Evolutionary conservation across 2,797 vertebrate species (phyloP).

Genomic region (Harpagifer antarcticus): DNA sequence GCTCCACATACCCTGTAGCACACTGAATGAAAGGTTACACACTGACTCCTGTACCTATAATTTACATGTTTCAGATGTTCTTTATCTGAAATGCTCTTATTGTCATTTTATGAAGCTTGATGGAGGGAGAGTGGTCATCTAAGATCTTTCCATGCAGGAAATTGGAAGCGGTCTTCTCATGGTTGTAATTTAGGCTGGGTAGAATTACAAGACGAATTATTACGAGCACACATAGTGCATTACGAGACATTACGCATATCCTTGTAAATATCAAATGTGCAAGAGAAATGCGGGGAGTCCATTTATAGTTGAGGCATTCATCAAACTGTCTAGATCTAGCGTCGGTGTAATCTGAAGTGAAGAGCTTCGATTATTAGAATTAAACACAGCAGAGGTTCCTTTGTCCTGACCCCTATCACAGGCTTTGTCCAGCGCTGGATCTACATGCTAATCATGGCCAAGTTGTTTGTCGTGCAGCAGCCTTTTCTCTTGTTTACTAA

Average conservation of each 20-base stretch:
- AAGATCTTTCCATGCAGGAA: conserved; percentile 58
- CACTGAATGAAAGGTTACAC: no score
- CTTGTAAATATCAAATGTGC: conserved; percentile 65
- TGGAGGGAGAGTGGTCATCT: conserved; percentile 41
- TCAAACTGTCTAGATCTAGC: conserved; percentile 40
- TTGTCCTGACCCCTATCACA: conserved; percentile 73
- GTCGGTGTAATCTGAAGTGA: conserved; percentile 45
- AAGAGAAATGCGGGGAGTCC: conserved; percentile 33
- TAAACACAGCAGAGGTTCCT: conserved; percentile 53
- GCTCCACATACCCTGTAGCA: conserved; percentile 39
- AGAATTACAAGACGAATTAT: conserved; percentile 63
- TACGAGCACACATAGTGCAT: conserved; percentile 51
- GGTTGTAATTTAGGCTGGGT: conserved; percentile 57
- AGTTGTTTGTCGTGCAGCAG: conserved; percentile 72
- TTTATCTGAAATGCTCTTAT: conserved; percentile 62
- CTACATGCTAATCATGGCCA: conserved; percentile 80
- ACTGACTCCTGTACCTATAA: conserved; percentile 33
- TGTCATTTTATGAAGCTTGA: conserved; percentile 56
- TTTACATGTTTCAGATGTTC: conserved; percentile 43
- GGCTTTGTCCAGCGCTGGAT: conserved; percentile 66
- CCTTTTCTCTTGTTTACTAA: conserved; percentile 82
- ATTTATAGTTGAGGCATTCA: conserved; percentile 55
- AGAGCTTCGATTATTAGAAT: conserved; percentile 35
- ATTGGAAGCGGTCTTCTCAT: conserved; percentile 52
- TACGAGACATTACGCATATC: conserved; percentile 55